Conservation (phyloP, 2,797 vertebrate species). For the Tauraco hartlaubi region DNA sequence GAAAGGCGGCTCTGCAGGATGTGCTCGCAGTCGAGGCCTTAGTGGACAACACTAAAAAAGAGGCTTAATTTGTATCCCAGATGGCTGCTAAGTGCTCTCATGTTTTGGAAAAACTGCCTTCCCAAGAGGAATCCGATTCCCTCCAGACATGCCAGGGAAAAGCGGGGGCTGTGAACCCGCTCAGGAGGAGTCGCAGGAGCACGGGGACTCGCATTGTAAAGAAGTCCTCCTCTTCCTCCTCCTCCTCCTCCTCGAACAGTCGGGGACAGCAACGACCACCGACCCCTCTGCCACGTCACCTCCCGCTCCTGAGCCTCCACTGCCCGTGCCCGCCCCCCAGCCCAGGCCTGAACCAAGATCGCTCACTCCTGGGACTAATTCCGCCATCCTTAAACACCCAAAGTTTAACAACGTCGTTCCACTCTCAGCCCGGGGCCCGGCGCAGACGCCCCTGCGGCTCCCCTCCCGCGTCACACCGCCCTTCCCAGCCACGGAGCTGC, state of each 20-base stretch:
- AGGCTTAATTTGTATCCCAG: not conserved
- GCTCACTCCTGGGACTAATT: not conserved
- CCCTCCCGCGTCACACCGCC: not conserved
- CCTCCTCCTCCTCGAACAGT: fast-evolving
- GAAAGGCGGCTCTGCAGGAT: not conserved
- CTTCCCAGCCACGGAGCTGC: not conserved
- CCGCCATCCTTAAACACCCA: fast-evolving
- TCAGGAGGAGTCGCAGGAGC: not conserved
- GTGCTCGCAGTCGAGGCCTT: not conserved
- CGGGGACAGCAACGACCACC: not conserved
- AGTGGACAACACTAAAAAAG: not conserved
- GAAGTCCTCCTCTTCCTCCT: fast-evolving
- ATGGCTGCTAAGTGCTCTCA: not conserved
- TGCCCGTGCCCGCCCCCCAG: not conserved
- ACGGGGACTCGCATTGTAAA: not conserved
- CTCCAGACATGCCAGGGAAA: not conserved
- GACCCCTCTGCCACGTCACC: fast-evolving
- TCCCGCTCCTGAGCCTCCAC: not conserved
- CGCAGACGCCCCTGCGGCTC: not conserved
- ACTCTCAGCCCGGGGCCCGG: not conserved
- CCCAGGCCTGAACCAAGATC: not conserved
- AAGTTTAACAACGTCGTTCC: not conserved
- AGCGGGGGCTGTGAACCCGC: not conserved
- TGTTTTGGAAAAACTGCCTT: not conserved
- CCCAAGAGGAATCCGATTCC: not conserved